These are phyloP conservation scores for Pseudocheirus occidentalis DNA, from an alignment of 2,797 vertebrate species.

Conservation along the genomic window DNA sequence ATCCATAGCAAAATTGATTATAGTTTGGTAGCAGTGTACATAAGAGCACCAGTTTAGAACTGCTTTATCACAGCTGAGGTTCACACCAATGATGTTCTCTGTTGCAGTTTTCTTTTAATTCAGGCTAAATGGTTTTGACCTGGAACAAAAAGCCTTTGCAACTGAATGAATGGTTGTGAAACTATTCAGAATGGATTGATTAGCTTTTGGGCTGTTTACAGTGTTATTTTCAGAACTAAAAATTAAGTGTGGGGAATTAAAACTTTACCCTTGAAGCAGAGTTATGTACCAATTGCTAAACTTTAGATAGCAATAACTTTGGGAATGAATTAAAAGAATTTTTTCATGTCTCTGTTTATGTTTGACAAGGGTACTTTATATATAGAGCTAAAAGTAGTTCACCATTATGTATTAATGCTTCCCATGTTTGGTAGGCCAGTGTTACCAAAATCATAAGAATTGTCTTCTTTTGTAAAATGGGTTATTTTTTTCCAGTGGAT, in stretches of 20 bases:
- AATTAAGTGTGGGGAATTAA: conserved; percentile 42
- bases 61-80: conserved; percentile 48
- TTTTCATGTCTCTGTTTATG: not conserved
- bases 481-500: not conserved
- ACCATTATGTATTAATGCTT: conserved; percentile 43
- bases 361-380: conserved; percentile 34
- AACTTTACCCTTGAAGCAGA: conserved; percentile 35
- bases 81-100: conserved; percentile 65
- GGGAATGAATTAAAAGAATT: not conserved
- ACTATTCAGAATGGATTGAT: conserved; percentile 74
- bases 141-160: conserved; percentile 78
- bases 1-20: conserved; percentile 8
- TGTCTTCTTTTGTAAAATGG: not conserved
- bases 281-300: conserved; percentile 12
- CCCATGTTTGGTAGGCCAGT: conserved; percentile 25
- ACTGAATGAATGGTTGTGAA: conserved; percentile 81
- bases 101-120: conserved; percentile 77
- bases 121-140: conserved; percentile 77
- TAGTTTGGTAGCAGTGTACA: not conserved
- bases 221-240: conserved; percentile 61
- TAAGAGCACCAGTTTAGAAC: conserved; percentile 13
- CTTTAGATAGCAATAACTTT: conserved; percentile 57
- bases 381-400: conserved; percentile 39
- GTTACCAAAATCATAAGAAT: not conserved
- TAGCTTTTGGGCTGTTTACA: conserved; percentile 73